Conservation (phyloP, 2,113 vertebrate species). For the Stictonetta naevosa region DNA sequence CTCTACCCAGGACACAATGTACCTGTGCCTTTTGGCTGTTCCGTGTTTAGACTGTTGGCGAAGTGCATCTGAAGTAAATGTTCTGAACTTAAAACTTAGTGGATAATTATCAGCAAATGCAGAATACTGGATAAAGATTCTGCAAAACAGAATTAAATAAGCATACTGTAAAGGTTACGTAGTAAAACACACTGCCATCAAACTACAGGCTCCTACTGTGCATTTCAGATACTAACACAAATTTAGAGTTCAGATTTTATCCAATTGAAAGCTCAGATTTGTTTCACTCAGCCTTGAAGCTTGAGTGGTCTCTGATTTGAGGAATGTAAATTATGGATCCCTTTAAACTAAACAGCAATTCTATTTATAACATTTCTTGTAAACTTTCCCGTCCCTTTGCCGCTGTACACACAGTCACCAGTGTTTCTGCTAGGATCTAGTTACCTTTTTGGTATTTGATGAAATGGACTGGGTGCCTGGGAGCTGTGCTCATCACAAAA, state of each 20-base stretch:
- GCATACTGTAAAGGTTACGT: not conserved
- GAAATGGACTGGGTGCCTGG: not conserved
- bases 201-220: slow-evolving; percentile 7
- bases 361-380: slow-evolving; percentile 43
- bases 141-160: slow-evolving; percentile 19
- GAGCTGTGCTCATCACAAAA: not conserved
- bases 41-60: not conserved
- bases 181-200: slow-evolving; percentile 25
- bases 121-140: not conserved
- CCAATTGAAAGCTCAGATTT: slow-evolving; percentile 49
- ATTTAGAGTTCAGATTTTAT: slow-evolving; percentile 37
- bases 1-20: not conserved
- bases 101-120: not conserved
- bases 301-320: slow-evolving; percentile 47
- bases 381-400: not conserved
- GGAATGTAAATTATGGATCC: slow-evolving; percentile 57
- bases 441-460: not conserved
- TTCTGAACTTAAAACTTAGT: not conserved
- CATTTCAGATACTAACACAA: slow-evolving; percentile 31
- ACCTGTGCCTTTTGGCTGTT: not conserved
- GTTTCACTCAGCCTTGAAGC: slow-evolving; percentile 54
- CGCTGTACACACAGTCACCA: not conserved
- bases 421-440: not conserved
- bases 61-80: not conserved
- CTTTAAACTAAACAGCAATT: slow-evolving; percentile 59